Base-by-base conservation (phyloP, 2,113 vertebrate genomes). In the Apaloderma vittatum region DNA sequence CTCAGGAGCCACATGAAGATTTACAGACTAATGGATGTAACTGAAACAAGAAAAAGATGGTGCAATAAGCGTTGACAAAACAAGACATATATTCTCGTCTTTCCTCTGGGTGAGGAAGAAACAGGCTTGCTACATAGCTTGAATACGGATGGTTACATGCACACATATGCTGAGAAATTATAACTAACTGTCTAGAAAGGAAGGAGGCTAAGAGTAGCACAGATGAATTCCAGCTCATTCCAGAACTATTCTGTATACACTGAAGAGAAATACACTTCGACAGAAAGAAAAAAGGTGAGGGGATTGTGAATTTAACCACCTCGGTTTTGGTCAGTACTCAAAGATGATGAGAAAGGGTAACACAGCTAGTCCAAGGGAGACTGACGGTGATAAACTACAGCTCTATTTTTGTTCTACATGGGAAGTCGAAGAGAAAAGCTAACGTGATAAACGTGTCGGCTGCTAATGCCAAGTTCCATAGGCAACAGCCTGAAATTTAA, bases 401-500 rank as follows among this genome's bases (percentile, higher is more conserved):
- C 30, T 82, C 32, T 67, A 2, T 26, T 46, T 86, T 43, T 43
- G 84, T 84, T 45, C 71, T 76, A 8, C 29, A 85, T n/a, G 48
- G 51, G 34, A 77, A 80, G 52, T 0, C 83, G 37, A 95, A 68
- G 58, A 95, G 46, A 94, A 84, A 66, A 92, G 29, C 49, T 62
- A 93, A 43, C 1, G 8, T 30, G 54, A 55, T 21, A 12, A 92
- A 90, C 8, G 21, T 3, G 5, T 29, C 79, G 81, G 84, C 45
- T 91, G 29, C 57, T 95, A 86, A 88, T 70, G 48, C 51, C 70
- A 83, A 63, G 37, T 83, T 93, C 82, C 75, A 71, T 51, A 94
- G 78, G 88, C 87, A 96, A 75, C 74, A 83, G 84, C 52, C 93
- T 77, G 91, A 88, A 90, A 94, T 92, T 73, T 90, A 95, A 97